Conservation (phyloP, 2,113 vertebrate species). For the Halcyon malimbica region DNA sequence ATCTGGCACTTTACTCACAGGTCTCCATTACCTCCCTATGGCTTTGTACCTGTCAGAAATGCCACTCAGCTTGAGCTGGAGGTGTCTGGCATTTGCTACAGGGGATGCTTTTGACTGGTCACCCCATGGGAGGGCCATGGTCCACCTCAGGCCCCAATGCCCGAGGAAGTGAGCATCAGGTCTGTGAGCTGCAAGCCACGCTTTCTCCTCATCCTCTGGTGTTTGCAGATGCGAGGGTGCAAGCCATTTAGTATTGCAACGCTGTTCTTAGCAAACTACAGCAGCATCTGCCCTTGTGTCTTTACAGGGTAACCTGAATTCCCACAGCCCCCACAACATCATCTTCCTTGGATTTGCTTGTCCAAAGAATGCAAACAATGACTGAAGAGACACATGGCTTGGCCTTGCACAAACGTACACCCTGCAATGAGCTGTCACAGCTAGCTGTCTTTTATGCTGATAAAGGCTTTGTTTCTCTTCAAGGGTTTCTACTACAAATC, state of each 20-base stretch:
- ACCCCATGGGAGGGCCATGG: not conserved
- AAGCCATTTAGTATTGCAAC: not conserved
- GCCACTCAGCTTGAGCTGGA: accelerated
- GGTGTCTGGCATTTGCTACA: not conserved
- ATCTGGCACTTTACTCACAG: not conserved
- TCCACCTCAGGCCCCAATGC: not conserved
- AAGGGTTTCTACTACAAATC: not conserved
- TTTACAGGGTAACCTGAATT: not conserved
- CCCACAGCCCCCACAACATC: not conserved
- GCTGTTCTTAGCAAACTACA: not conserved
- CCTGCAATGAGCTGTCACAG: not conserved
- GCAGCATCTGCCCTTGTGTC: not conserved
- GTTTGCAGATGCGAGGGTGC: not conserved
- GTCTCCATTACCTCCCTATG: not conserved
- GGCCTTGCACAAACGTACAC: not conserved
- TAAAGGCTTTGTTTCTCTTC: not conserved
- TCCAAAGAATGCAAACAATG: not conserved
- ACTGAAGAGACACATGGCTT: not conserved
- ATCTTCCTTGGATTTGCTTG: not conserved
- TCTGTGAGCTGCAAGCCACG: not conserved
- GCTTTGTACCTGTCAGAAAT: not conserved
- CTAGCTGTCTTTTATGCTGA: not conserved
- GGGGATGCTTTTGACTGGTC: not conserved
- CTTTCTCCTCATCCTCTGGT: not conserved
- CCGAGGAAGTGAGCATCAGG: not conserved